Conservation (phyloP, 2,888 invertebrate genomes). For the Hirtodrosophila alboralis region DNA sequence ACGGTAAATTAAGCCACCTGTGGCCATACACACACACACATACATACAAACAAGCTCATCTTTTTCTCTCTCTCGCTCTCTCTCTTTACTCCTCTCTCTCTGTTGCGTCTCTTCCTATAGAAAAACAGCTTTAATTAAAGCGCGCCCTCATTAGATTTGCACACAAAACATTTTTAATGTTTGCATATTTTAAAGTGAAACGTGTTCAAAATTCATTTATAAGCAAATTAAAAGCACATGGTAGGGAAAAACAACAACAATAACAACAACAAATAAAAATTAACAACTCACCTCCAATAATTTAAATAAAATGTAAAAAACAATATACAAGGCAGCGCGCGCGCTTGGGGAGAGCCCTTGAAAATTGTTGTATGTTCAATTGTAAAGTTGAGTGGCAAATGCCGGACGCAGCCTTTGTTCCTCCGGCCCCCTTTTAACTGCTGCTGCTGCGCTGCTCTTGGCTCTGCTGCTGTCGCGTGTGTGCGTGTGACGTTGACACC, state of each 20-base stretch:
- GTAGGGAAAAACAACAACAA: background rate
- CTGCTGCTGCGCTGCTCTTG: constrained; percentile 3
- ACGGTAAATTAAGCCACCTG: constrained; percentile 63
- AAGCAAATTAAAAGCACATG: constrained; percentile 24
- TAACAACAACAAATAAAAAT: constrained; percentile 2
- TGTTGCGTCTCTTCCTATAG: constrained; percentile 2
- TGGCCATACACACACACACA: constrained; percentile 34
- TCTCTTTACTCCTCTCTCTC: background rate
- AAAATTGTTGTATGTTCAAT: constrained; percentile 40
- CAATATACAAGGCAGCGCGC: constrained; percentile 8
- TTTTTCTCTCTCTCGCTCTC: constrained; percentile 11
- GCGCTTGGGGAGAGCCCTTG: constrained; percentile 42
- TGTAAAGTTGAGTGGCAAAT: constrained; percentile 27
- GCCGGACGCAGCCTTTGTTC: constrained; percentile 21
- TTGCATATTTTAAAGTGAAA: constrained; percentile 44
- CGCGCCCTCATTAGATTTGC: constrained; percentile 37
- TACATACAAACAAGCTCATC: constrained; percentile 8
- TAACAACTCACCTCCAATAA: constrained; percentile 52
- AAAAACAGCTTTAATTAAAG: constrained; percentile 45
- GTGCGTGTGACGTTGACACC: constrained; percentile 40
- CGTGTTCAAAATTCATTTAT: constrained; percentile 39
- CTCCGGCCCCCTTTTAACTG: background rate
- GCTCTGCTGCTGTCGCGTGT: constrained; percentile 11
- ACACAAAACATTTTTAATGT: constrained; percentile 15
- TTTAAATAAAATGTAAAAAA: constrained; percentile 42